Evolutionary conservation across 2,888 invertebrate genomes (phyloP), one percentile per base, ranked within the genome.

Genomic region (Ditula angustiorana): DNA sequence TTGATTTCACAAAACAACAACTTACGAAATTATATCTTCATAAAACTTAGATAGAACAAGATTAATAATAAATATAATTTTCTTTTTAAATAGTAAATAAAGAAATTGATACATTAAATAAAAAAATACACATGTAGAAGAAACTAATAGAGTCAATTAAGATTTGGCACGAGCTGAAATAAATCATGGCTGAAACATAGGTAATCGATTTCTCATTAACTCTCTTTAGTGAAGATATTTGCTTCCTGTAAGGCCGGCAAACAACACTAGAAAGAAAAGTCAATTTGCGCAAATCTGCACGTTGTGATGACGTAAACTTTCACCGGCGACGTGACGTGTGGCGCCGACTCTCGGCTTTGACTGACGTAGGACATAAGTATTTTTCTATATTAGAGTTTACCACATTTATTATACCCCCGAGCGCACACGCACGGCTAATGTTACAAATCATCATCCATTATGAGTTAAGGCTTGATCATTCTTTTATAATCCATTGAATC

Each of bases 271-370:
- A 68, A 77, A 74, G 74, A 68, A 76, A 74, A 72, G 75, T 75
- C 70, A 78, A 76, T 85, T 81, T 82, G 74, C 70, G 76, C 73
- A 77, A 80, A 83, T 77, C 73, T 74, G 74, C 80, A 74, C 76
- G 78, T 79, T 74, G 74, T 68, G 76, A 78, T 85, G 82, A 85
- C 76, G 80, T 79, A 74, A 77, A 81, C 85, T 85, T 85, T 86
- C 86, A 75, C 84, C 50, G 16, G 16, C 35, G 23, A 52, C 56
- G 65, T 50, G 52, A 59, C 64, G 63, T 33, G 55, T 41, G 37
- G 26, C 33, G 21, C 49, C 19, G 37, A 7, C 28, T 19, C 30
- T 8, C 35, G 3, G 46, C 41, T 19, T 23, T 24, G 63, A 50
- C 53, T 53, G 56, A 57, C 57, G 21, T 46, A 58, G 28, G 59